These are phyloP conservation scores for Pyrochroa serraticornis DNA, from an alignment of 2,888 invertebrate species.

Conservation along the genomic window DNA sequence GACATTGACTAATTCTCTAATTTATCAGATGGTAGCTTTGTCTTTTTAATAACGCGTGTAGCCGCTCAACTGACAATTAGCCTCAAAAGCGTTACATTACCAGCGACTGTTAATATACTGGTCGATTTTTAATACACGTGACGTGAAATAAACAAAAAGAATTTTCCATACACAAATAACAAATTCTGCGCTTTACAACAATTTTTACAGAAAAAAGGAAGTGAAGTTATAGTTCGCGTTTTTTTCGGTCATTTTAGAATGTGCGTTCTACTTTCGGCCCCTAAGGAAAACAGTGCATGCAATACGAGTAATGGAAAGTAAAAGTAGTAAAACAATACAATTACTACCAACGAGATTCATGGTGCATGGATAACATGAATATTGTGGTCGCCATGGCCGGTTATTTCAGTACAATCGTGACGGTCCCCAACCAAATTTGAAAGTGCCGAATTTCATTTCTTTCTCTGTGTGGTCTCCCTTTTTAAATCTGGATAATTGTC, in stretches of 20 bases:
- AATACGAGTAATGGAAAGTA: slow-evolving; percentile 16
- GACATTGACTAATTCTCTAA: slow-evolving; percentile 5
- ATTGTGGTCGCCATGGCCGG: not conserved
- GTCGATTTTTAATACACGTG: no score
- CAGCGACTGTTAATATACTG: no score
- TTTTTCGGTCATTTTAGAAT: slow-evolving; percentile 17
- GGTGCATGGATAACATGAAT: not conserved
- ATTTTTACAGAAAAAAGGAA: not conserved
- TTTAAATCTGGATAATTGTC: not conserved
- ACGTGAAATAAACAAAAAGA: no score
- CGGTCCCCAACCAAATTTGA: not conserved
- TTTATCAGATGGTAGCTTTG: slow-evolving; percentile 2
- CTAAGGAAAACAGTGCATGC: slow-evolving; percentile 15
- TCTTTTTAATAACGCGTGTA: no score
- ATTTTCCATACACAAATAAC: no score
- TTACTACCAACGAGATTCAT: not conserved
- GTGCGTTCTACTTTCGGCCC: slow-evolving; percentile 15
- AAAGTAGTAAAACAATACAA: slow-evolving; percentile 12
- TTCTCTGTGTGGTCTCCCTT: not conserved
- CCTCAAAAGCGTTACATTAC: no score
- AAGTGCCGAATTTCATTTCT: not conserved
- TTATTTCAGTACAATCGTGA: not conserved
- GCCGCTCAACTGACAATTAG: no score
- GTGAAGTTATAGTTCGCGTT: not conserved
- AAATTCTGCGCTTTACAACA: not conserved